Evolutionary conservation across 30 jellyfish, hydroid and myxozoan genomes (phyloP).

Genomic region (Aurelia coerulea): DNA sequence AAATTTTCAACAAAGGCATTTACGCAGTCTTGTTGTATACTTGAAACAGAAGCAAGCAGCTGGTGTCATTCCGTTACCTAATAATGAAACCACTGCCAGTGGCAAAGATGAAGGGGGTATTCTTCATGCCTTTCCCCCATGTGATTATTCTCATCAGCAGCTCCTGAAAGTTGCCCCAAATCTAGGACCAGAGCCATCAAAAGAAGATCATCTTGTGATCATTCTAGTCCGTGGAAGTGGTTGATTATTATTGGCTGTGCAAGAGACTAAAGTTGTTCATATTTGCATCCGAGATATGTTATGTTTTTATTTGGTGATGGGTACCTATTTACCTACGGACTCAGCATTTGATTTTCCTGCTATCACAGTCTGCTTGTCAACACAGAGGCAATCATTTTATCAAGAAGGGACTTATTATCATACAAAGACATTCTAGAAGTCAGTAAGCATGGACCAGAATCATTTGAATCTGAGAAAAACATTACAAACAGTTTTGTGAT

Average conservation of each 20-base stretch:
- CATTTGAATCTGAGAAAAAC: neutral
- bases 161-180: constrained; percentile 95
- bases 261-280: constrained; percentile 9
- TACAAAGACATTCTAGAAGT: too few relatives aligned
- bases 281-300: constrained; percentile 23
- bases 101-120: constrained; percentile 95
- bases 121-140: constrained; percentile 99
- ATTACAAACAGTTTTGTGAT: constrained; percentile 43
- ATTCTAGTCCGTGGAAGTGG: constrained; percentile 93
- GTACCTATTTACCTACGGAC: constrained; percentile 7
- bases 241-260: constrained; percentile 11
- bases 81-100: constrained; percentile 63
- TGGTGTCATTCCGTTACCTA: constrained; percentile 90
- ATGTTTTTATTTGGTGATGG: constrained; percentile 56
- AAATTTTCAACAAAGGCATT: constrained; percentile 83
- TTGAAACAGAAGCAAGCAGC: constrained; percentile 98
- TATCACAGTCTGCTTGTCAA: constrained; percentile 3
- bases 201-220: constrained; percentile 95
- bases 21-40: constrained; percentile 95
- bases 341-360: constrained; percentile 12
- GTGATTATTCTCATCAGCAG: constrained; percentile 97
- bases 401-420: too few relatives aligned
- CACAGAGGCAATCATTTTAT: too few relatives aligned
- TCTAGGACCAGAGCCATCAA: constrained; percentile 94
- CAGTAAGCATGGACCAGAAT: too few relatives aligned